Conservation (phyloP, 2,113 vertebrate genomes). For the Mohoua ochrocephala region DNA sequence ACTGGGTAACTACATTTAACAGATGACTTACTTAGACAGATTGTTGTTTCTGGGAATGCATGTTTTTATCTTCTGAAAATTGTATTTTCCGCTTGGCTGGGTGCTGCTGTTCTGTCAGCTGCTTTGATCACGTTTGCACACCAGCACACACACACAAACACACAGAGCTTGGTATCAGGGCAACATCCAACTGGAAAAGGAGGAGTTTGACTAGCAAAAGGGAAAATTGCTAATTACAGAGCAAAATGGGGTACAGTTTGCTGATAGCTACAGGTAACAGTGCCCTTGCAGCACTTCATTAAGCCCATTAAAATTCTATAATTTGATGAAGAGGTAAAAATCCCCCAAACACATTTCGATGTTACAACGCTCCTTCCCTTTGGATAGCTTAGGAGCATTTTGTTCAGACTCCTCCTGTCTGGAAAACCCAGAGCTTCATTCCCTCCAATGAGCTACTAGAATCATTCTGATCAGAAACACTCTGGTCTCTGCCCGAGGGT, state of each 20-base stretch:
- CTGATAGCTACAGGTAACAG: not conserved
- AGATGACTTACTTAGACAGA: conserved; percentile 6
- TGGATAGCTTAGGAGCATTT: not conserved
- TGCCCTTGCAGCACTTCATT: not conserved
- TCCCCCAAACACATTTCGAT: not conserved
- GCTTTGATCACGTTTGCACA: not conserved
- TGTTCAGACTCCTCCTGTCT: not conserved
- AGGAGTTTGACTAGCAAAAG: not conserved
- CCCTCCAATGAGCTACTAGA: not conserved
- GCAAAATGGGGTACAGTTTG: not conserved
- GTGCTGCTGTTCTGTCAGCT: not conserved
- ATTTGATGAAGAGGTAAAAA: not conserved
- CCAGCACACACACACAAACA: not conserved
- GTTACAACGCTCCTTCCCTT: not conserved
- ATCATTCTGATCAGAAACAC: not conserved
- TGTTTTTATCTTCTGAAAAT: not conserved
- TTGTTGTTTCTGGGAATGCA: not conserved
- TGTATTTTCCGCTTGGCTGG: not conserved
- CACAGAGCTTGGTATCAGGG: not conserved
- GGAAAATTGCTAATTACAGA: not conserved
- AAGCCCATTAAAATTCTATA: not conserved
- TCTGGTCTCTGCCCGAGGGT: not conserved
- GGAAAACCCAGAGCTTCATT: not conserved
- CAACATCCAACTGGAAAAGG: not conserved
- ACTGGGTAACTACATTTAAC: not conserved